Evolutionary conservation across 2,888 invertebrate species (phyloP), one percentile per base, ranked within the genome.

Genomic region (Calephelis perditalis): DNA sequence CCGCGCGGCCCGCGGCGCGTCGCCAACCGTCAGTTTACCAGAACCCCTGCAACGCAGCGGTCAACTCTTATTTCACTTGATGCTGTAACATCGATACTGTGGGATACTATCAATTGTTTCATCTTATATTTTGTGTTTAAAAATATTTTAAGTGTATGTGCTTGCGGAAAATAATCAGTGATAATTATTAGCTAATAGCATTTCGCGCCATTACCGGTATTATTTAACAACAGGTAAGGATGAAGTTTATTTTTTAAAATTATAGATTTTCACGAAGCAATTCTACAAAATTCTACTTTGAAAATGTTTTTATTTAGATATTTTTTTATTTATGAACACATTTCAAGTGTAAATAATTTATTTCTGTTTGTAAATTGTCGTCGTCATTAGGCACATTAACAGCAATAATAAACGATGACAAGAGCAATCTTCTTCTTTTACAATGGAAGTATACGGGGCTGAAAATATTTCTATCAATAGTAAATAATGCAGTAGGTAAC

Each of bases 41-140:
- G 75, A 79, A 74, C 76, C 82, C 78, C 84, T 82, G 86, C 86
- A 84, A 76, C 82, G 86, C 84, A 85, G 75, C 82, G 86, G 87
- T 84, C 72, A 74, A 66, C 73, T 75, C 67, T 62, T 40, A 66
- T 45, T 64, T 58, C 59, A 63, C 58, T 59, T 62, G 62, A 60
- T 37, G 58, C 36, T 44, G 37, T 58, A 56, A 65, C 64, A 62
- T 61, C 66, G 63, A 63, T 64, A 65, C 60, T 62, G 64, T 65
- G 63, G 62, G 61, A 61, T 64, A 62, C 59, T 36, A 46, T 56
- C 44, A 56, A 60, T 59, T 60, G 61, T 54, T 59, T 57, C 45
- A 49, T 44, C 58, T 52, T 26, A 5, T 52, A 59, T 52, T 63
- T 46, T 62, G 67, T 67, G 64, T 49, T 63, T 59, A 61, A 64